Percentiles rank a stretch among this genome's conserved stretches.
Conservation (phyloP, 2,888 invertebrate genomes). For the Entomobrya proxima region DNA sequence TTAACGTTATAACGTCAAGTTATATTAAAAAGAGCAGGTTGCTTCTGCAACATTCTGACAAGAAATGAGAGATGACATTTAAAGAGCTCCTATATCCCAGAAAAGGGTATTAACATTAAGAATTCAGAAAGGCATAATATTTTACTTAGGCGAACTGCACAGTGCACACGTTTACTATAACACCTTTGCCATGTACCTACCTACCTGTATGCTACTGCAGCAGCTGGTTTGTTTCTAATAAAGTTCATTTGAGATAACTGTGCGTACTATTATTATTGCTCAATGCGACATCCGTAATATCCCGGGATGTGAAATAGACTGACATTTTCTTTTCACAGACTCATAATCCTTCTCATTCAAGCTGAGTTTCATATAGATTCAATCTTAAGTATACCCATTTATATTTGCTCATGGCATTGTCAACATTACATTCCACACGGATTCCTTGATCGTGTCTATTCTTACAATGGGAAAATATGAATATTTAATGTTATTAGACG, state of each 20-base stretch:
- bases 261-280: constrained; percentile 13
- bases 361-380: no score
- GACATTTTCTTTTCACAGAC: constrained; percentile 3
- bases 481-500: constrained; percentile 47
- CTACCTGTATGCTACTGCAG: neutral
- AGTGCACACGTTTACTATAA: neutral
- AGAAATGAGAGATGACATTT: constrained; percentile 56
- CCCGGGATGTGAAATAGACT: neutral
- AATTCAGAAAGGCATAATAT: constrained; percentile 22
- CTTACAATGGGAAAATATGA: constrained; percentile 31
- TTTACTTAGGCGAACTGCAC: neutral
- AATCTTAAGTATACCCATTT: neutral
- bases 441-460: constrained; percentile 31
- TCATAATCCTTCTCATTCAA: neutral
- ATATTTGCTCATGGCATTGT: neutral
- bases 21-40: no score
- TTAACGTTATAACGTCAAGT: no score
- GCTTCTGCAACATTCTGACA: neutral
- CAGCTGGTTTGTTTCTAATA: constrained; percentile 1
- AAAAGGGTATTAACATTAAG: constrained; percentile 57
- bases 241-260: constrained; percentile 33
- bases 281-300: constrained; percentile 23
- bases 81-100: constrained; percentile 1
- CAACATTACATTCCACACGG: constrained; percentile 23
- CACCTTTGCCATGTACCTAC: neutral